Evolutionary conservation across 1,140 invertebrate species (phyloP).

Genomic region (Telenomus remus): DNA sequence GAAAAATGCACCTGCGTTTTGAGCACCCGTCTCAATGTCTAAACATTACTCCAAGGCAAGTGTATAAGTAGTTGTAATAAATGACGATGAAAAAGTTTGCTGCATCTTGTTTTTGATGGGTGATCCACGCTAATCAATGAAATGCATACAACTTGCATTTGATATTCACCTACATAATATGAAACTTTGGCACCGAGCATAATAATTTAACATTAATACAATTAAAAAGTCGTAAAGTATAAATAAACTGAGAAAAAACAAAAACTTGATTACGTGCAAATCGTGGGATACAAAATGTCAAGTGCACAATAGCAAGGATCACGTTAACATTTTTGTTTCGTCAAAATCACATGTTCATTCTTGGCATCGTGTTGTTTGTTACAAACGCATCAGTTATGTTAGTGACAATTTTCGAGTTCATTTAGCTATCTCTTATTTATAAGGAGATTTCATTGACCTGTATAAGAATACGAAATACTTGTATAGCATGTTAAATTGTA

Average conservation of each 20-base stretch:
- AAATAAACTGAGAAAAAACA: no score
- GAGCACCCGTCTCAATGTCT: constrained; percentile 42
- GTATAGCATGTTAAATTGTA: constrained; percentile 10
- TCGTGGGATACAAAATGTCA: no score
- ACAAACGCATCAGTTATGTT: constrained; percentile 15
- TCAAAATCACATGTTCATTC: constrained; percentile 15
- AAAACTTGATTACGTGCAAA: no score
- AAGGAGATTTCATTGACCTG: constrained; percentile 19
- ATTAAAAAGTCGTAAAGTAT: no score
- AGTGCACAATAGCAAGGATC: no score
- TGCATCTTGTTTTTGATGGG: background rate
- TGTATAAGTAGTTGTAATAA: constrained; percentile 27
- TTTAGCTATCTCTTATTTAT: constrained; percentile 2
- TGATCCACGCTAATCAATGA: no score
- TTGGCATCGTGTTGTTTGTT: constrained; percentile 15
- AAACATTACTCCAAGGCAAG: constrained; percentile 42
- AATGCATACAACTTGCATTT: no score
- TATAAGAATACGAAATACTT: constrained; percentile 31
- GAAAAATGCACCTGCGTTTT: constrained; percentile 45
- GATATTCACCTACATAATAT: no score
- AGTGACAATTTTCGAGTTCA: constrained; percentile 9
- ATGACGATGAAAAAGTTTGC: constrained; percentile 22
- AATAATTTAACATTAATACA: no score
- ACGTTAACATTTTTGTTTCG: background rate
- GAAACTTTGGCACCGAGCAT: no score